Percentiles rank a stretch among this genome's conserved stretches.
These are phyloP conservation scores for Orussus abietinus DNA, from an alignment of 1,140 invertebrate species.

Conservation along the genomic window DNA sequence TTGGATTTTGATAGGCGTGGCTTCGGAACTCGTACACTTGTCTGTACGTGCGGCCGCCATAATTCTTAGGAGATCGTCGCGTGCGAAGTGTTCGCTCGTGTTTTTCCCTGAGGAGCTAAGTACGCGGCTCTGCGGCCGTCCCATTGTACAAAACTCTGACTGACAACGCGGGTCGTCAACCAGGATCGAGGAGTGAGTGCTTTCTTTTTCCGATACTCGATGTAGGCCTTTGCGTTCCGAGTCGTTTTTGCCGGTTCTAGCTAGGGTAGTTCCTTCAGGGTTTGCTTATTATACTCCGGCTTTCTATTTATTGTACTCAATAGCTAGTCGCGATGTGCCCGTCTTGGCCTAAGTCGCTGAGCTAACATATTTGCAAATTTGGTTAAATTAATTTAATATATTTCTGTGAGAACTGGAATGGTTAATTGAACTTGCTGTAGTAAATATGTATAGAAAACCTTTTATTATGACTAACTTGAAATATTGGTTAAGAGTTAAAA, in stretches of 20 bases:
- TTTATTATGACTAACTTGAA: no score
- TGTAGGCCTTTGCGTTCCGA: background rate
- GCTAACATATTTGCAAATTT: no score
- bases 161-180: conserved; percentile 7
- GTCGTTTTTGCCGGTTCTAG: background rate
- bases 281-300: no score
- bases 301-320: no score
- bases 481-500: no score
- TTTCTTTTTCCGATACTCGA: background rate
- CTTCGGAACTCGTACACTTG: conserved; percentile 27
- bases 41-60: conserved; percentile 31
- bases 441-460: no score
- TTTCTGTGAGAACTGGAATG: no score
- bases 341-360: no score
- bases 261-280: conserved; percentile 4
- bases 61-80: conserved; percentile 28
- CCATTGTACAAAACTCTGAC: no score
- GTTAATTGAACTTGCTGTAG: no score
- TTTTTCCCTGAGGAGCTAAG: conserved; percentile 10
- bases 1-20: conserved; percentile 37
- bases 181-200: background rate
- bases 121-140: background rate
- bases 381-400: no score
- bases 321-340: no score
- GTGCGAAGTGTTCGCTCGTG: conserved; percentile 19